A percentile compares a stretch with the other conserved stretches of the same genome.
Conservation (phyloP, 2,113 vertebrate genomes). For the Halcyon malimbica region DNA sequence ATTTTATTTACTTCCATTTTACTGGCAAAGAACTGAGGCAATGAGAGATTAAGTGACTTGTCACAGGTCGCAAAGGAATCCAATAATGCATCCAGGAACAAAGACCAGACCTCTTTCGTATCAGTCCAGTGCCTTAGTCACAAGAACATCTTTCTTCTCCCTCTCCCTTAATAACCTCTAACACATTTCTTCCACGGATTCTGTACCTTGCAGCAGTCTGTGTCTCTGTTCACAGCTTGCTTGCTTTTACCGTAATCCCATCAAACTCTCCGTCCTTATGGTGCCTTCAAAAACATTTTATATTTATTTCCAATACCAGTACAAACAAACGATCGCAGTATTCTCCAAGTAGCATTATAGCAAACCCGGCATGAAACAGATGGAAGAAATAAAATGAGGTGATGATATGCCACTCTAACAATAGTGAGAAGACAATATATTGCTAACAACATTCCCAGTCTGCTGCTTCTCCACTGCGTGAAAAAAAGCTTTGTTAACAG, state of each 20-base stretch:
- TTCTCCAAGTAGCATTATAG: constrained; percentile 7
- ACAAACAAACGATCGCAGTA: constrained; percentile 29
- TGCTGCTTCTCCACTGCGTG: background rate
- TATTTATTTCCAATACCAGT: constrained; percentile 38
- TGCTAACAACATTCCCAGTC: constrained; percentile 26
- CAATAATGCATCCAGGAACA: constrained; percentile 31
- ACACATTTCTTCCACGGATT: background rate
- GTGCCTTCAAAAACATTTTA: constrained; percentile 16
- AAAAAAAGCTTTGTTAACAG: constrained; percentile 33
- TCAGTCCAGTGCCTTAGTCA: background rate
- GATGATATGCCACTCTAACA: constrained; percentile 49
- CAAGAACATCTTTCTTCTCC: constrained; percentile 40
- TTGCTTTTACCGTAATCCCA: background rate
- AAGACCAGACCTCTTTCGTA: constrained; percentile 30
- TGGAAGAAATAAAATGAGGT: constrained; percentile 61
- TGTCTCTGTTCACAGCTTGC: constrained; percentile 5
- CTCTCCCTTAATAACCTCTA: constrained; percentile 27
- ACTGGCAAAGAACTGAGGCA: constrained; percentile 16
- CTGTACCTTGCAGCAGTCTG: background rate
- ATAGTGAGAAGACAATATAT: constrained; percentile 38
- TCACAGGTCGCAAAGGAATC: constrained; percentile 38
- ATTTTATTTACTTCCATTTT: constrained; percentile 58
- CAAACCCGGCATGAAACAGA: constrained; percentile 49
- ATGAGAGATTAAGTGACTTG: constrained; percentile 60
- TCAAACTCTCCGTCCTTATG: constrained; percentile 12